phyloP scores from a whole-genome alignment of 2,888 invertebrate genomes.

The Euplexia lucipara region DNA sequence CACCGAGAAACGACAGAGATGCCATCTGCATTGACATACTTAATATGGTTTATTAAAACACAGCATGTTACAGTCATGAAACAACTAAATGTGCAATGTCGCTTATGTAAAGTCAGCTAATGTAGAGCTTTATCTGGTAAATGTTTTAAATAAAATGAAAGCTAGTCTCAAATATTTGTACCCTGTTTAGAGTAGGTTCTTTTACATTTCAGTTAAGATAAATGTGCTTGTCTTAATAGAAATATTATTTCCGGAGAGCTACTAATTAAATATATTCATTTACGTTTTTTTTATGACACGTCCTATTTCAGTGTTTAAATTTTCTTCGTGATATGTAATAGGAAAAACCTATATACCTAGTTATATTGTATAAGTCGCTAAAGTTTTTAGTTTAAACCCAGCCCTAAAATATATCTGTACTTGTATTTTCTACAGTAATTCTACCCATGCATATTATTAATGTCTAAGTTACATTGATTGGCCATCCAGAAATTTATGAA shows the following conservation, averaged over 20 bases:
- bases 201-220: slow-evolving; percentile 1
- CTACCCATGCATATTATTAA: slow-evolving; percentile 10
- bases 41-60: slow-evolving; percentile 47
- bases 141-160: slow-evolving; percentile 60
- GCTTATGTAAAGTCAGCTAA: slow-evolving; percentile 76
- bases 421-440: background rate
- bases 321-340: slow-evolving; percentile 1
- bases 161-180: slow-evolving; percentile 33
- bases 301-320: slow-evolving; percentile 11
- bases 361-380: slow-evolving; percentile 13
- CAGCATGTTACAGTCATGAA: slow-evolving; percentile 64
- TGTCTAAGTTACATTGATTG: slow-evolving; percentile 44
- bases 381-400: slow-evolving; percentile 23
- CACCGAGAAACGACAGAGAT: slow-evolving; percentile 63
- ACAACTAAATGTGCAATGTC: slow-evolving; percentile 82
- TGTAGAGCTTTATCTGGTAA: slow-evolving; percentile 81
- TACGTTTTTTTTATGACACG: background rate
- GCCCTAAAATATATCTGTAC: slow-evolving; percentile 18
- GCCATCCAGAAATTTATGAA: slow-evolving; percentile 26
- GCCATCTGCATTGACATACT: slow-evolving; percentile 58
- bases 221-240: slow-evolving; percentile 2
- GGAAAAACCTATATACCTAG: background rate
- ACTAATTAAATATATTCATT: slow-evolving; percentile 1
- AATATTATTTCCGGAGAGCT: slow-evolving; percentile 4
- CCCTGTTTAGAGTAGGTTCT: slow-evolving; percentile 4